phyloP scores from a whole-genome alignment of 2,888 invertebrate species.

The Melanophora roralis region DNA sequence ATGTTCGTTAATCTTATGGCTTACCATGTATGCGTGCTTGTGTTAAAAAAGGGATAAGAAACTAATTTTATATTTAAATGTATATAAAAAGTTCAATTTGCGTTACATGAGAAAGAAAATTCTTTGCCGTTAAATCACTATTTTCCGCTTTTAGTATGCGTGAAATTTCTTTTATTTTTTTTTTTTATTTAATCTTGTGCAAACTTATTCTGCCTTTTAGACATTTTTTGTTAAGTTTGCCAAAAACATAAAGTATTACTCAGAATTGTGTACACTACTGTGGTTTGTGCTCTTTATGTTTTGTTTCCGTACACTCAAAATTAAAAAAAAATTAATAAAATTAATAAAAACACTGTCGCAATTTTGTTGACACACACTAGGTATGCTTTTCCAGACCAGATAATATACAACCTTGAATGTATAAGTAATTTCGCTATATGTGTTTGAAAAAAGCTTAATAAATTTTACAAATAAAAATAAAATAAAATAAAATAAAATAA shows the following conservation, averaged over 20 bases:
- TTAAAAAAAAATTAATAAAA: no score
- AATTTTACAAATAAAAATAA: no score
- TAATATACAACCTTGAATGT: no score
- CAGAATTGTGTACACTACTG: no score
- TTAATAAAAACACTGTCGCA: no score
- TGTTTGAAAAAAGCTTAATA: no score
- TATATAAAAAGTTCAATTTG: conserved; percentile 73
- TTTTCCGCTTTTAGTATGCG: conserved; percentile 74
- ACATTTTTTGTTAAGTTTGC: neutral
- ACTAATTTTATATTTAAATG: conserved; percentile 57
- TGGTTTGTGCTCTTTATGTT: no score
- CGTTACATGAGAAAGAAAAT: conserved; percentile 63
- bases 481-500: no score
- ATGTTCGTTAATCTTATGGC: conserved; percentile 8
- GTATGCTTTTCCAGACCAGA: no score
- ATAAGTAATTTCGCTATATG: no score
- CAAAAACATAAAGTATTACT: neutral
- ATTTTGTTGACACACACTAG: no score
- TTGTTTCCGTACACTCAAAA: no score
- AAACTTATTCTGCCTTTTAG: conserved; percentile 13
- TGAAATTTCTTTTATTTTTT: conserved; percentile 63
- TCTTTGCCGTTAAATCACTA: conserved; percentile 75
- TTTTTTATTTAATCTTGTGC: neutral
- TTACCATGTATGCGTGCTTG: neutral
- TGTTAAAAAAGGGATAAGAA: conserved; percentile 22